Evolutionary conservation across 2,113 vertebrate genomes (phyloP).

Genomic region (Paradoxurus hermaphroditus): DNA sequence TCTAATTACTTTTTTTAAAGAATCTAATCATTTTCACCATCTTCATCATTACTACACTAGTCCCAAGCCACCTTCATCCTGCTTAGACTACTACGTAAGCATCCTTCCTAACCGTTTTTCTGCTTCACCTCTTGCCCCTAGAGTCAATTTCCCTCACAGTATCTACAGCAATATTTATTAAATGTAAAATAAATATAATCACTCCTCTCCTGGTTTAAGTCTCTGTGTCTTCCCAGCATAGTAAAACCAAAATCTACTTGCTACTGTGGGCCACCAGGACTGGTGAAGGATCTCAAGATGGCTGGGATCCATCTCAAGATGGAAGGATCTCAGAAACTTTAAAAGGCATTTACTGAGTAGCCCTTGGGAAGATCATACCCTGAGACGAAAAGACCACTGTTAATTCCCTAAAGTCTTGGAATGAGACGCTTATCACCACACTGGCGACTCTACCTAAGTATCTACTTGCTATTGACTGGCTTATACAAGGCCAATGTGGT

Average conservation of each 20-base stretch:
- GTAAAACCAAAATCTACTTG: neutral
- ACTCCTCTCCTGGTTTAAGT: neutral
- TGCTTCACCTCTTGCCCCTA: neutral
- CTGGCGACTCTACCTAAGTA: constrained; percentile 87
- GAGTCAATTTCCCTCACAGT: neutral
- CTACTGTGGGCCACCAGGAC: neutral
- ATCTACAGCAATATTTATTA: neutral
- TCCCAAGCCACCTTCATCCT: neutral
- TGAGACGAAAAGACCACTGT: constrained; percentile 86
- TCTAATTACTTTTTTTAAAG: neutral
- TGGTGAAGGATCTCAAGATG: constrained; percentile 78
- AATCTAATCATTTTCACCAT: neutral
- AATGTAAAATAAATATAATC: neutral
- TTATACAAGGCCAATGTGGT: constrained; percentile 84
- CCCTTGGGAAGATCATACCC: constrained; percentile 89
- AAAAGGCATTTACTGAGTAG: constrained; percentile 90
- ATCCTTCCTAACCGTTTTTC: neutral
- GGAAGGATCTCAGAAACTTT: constrained; percentile 87
- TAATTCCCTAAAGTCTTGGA: constrained; percentile 90
- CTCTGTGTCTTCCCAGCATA: neutral
- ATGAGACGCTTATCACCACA: constrained; percentile 85
- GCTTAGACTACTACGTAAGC: neutral
- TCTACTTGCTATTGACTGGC: constrained; percentile 88
- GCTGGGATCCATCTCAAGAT: no score
- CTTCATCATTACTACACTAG: neutral